Base-by-base conservation (phyloP, 2,888 invertebrate genomes). In the Biston betularia region DNA sequence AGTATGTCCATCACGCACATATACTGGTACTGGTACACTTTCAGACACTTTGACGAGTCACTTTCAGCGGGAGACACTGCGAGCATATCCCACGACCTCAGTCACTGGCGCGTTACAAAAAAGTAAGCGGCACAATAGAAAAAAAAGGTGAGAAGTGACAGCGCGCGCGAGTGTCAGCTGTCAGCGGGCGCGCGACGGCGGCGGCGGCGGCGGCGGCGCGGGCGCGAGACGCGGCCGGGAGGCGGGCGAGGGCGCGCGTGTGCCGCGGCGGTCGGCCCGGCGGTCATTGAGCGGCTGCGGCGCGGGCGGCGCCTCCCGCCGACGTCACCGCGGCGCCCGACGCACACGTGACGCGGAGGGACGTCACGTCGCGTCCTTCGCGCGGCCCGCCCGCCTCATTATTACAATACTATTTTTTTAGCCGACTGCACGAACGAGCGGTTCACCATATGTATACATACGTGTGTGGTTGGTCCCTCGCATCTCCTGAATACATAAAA, bases 271-370 rank as follows among this genome's bases (percentile, higher is more conserved):
- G 92, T 93, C 94, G 94, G 95, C 94, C 95, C 94, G 94, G 94
- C 95, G 95, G 95, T 95, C 95, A 95, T 95, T 95, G 95, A 95
- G 95, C 95, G 88, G 95, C 95, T 88, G 84, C 86, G 87, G 86
- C 91, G 91, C 89, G 89, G 87, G 89, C 87, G 85, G 85, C 89
- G 14, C 12, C 12, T 12, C 12, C 12, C 12, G 44, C 15, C 12
- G 2, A 34, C 11, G 50, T 0, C 38, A 6, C 34, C 33, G 34
- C 3, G 24, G 12, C 88, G 84, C 89, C 81, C 85, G 85, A 85
- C 82, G 90, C 92, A 92, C 92, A 92, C 92, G 77, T 61, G 79
- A 73, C 72, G 70, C 68, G 52, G 66, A n/a, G 67, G 79, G 74
- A 14, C 86, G 82, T 86, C 87, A 85, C 89, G 86, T 91, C 92